Evolutionary conservation across 2,888 invertebrate genomes (phyloP).

Genomic region (Bellardia pandia): DNA sequence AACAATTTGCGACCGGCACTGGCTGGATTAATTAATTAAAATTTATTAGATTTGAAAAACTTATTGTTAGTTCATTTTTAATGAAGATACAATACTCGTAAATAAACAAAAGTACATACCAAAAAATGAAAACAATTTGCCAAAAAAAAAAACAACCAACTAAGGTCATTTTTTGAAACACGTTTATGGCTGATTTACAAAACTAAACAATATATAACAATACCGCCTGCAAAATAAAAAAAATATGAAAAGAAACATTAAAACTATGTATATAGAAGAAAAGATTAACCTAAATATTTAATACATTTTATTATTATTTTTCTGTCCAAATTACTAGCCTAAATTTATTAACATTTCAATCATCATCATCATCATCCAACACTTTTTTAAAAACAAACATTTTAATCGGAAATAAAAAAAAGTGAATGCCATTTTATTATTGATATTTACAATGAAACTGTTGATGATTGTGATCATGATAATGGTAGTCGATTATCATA

Average conservation of each 20-base stretch:
- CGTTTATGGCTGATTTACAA: not conserved
- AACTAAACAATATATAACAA: not conserved
- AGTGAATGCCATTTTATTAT: conserved; percentile 23
- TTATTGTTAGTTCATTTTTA: too few species aligned
- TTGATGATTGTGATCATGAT: not conserved
- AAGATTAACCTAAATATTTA: not conserved
- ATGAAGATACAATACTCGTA: too few species aligned
- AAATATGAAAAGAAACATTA: not conserved
- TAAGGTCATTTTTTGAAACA: not conserved
- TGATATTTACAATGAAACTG: not conserved
- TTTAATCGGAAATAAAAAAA: conserved; percentile 24
- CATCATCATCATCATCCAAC: not conserved
- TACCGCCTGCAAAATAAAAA: not conserved
- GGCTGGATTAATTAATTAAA: too few species aligned
- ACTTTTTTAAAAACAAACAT: conserved; percentile 2
- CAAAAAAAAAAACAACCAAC: not conserved
- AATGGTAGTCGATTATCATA: not conserved
- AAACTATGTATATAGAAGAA: not conserved
- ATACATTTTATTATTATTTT: not conserved
- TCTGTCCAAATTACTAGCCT: not conserved
- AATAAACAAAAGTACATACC: too few species aligned
- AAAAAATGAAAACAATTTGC: too few species aligned
- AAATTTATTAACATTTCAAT: conserved; percentile 38
- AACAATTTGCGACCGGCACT: too few species aligned
- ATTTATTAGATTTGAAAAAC: too few species aligned